Base-by-base conservation (phyloP, 2,888 invertebrate genomes). In the Aethes cnicana region DNA sequence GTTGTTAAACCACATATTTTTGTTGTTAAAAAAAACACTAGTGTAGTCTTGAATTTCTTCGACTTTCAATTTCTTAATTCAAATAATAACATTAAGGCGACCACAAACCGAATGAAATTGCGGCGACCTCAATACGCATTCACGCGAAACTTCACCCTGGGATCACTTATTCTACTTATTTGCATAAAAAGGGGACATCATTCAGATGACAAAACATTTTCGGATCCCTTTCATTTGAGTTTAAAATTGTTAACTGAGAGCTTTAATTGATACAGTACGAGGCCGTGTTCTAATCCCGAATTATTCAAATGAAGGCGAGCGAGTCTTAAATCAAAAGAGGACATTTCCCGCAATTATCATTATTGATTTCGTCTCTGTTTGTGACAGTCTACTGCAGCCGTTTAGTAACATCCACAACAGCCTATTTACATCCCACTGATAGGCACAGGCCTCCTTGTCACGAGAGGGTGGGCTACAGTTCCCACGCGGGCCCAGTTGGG, bases 101-200 rank as follows among this genome's bases (percentile, higher is more conserved):
- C 58, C 62, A 62, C 63, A 68, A 71, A 73, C 74, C 74, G 72
- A 81, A 77, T 72, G 79, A 79, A 78, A 78, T 72, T 74, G 68
- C 61, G 55, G 58, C 63, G 70, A 62, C 71, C 74, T 73, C 72
- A 73, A 72, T 74, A 80, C 72, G 75, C 67, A 64, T 66, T 75
- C 69, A 59, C 73, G 69, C 61, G 66, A 72, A 83, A 77, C 72
- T 82, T 77, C 57, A 56, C 58, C 20, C 57, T 55, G 61, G 59
- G 44, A 30, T 39, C n/a, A n/a, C 43, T 49, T 43, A 49, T 21
- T 18, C 39, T 28, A 26, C 33, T 25, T 43, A 86, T 87, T 88
- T 82, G 80, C 87, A 87, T 87, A 84, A 87, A 83, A 85, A 84
- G 84, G 80, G 74, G 69, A 68, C 77, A 75, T 74, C 74, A 74